These are phyloP conservation scores for Hypanus sabinus DNA, from an alignment of 2,113 vertebrate genomes.

Conservation along the genomic window DNA sequence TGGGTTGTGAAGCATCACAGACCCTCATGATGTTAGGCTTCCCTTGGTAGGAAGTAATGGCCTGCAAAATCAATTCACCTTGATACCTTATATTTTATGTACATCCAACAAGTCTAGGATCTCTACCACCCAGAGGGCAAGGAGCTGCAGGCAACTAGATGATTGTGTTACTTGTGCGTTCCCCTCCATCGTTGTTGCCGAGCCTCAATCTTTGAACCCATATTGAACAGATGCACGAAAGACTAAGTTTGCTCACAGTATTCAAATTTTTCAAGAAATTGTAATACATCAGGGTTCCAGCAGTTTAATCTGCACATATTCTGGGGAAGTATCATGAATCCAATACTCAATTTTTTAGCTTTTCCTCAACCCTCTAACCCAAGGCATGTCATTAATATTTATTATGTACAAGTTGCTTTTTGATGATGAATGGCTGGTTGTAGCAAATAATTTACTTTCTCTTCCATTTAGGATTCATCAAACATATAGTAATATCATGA, in stretches of 20 bases:
- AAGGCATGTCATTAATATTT: background rate
- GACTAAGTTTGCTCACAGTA: background rate
- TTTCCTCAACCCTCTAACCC: background rate
- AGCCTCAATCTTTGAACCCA: no score
- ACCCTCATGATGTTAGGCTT: no score
- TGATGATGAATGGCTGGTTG: background rate
- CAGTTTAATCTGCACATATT: background rate
- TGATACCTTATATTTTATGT: background rate
- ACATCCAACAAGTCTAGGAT: background rate
- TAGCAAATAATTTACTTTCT: background rate
- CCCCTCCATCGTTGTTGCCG: no score
- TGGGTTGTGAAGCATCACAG: no score
- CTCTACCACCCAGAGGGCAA: no score
- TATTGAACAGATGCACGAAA: no score
- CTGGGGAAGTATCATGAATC: background rate
- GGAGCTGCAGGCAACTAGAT: no score
- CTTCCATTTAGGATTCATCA: background rate
- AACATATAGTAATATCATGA: no score
- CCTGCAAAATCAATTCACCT: background rate
- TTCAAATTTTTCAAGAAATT: background rate
- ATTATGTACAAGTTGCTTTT: background rate
- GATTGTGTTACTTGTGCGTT: no score
- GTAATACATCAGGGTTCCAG: background rate
- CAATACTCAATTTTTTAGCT: background rate
- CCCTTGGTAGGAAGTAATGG: no score